Percentiles rank a stretch among this genome's conserved stretches.
These are phyloP conservation scores for Anadara kagoshimensis DNA, from an alignment of 1,140 invertebrate genomes.

Conservation along the genomic window DNA sequence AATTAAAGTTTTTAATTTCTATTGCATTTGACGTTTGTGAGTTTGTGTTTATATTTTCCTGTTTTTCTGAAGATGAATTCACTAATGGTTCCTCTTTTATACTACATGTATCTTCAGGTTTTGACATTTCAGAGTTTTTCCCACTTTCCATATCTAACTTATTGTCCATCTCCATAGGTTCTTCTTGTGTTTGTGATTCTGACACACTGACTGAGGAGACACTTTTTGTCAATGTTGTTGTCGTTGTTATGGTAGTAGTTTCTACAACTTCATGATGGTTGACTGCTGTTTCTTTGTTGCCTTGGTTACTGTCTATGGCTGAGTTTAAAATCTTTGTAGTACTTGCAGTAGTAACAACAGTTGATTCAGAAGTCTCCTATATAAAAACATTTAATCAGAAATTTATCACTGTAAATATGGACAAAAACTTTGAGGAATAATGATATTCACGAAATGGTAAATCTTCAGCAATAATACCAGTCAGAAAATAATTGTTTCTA, in stretches of 20 bases:
- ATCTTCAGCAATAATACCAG: no score
- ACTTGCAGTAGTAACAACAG: slow-evolving; percentile 41
- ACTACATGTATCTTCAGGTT: no score
- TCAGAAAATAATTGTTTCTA: no score
- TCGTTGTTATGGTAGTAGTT: slow-evolving; percentile 53
- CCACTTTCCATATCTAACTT: neutral
- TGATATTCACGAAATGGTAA: no score
- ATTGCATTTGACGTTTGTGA: no score
- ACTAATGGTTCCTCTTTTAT: neutral
- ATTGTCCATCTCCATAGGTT: slow-evolving; percentile 7
- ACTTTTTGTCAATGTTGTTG: slow-evolving; percentile 26
- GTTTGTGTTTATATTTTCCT: slow-evolving; percentile 2
- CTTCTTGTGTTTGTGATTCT: no score
- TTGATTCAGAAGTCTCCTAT: slow-evolving; percentile 11
- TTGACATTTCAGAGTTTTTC: no score
- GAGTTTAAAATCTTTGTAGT: slow-evolving; percentile 25
- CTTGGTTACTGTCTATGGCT: neutral
- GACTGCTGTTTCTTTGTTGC: neutral
- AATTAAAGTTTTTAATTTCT: slow-evolving; percentile 5
- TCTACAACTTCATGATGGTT: slow-evolving; percentile 31
- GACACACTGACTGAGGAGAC: slow-evolving; percentile 4
- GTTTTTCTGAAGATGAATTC: neutral
- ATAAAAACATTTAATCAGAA: no score
- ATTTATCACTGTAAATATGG: no score
- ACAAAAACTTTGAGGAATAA: no score